These are phyloP conservation scores for Epistrophe grossulariae DNA, from an alignment of 2,888 invertebrate genomes.

Conservation along the genomic window DNA sequence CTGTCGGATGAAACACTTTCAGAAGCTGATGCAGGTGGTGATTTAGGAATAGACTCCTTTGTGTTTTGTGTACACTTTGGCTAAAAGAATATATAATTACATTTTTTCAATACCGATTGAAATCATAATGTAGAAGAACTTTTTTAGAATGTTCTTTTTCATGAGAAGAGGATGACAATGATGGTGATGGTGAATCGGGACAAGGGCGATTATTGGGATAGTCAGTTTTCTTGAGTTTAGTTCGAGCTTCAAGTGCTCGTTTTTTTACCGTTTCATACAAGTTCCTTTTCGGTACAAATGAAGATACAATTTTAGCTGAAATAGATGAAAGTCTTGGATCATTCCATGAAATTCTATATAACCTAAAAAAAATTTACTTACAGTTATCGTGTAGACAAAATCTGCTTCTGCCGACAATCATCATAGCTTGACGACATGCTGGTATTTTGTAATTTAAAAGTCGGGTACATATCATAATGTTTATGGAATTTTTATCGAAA, in stretches of 20 bases:
- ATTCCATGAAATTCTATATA: slow-evolving; percentile 48
- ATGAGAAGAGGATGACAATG: neutral
- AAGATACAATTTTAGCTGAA: slow-evolving; percentile 51
- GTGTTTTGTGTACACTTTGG: slow-evolving; percentile 28
- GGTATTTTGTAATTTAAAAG: slow-evolving; percentile 45
- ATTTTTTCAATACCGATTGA: neutral
- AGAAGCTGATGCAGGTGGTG: neutral
- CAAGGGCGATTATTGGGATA: slow-evolving; percentile 79
- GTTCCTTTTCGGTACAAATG: slow-evolving; percentile 58
- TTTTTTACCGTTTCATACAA: slow-evolving; percentile 83
- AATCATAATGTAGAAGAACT: slow-evolving; percentile 28
- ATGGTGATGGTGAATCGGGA: slow-evolving; percentile 31
- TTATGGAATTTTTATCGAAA: slow-evolving; percentile 37
- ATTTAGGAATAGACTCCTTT: slow-evolving; percentile 3
- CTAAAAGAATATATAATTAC: slow-evolving; percentile 45
- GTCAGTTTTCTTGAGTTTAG: slow-evolving; percentile 80
- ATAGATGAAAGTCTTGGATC: slow-evolving; percentile 47
- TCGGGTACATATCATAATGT: slow-evolving; percentile 51
- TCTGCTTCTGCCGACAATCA: slow-evolving; percentile 36
- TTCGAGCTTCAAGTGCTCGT: slow-evolving; percentile 80
- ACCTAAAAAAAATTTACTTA: slow-evolving; percentile 61
- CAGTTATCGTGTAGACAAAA: slow-evolving; percentile 26
- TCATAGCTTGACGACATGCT: slow-evolving; percentile 53
- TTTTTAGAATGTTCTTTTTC: slow-evolving; percentile 37
- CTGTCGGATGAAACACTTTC: neutral